Conservation (phyloP, 2,113 vertebrate genomes). For the Menidia beryllina region DNA sequence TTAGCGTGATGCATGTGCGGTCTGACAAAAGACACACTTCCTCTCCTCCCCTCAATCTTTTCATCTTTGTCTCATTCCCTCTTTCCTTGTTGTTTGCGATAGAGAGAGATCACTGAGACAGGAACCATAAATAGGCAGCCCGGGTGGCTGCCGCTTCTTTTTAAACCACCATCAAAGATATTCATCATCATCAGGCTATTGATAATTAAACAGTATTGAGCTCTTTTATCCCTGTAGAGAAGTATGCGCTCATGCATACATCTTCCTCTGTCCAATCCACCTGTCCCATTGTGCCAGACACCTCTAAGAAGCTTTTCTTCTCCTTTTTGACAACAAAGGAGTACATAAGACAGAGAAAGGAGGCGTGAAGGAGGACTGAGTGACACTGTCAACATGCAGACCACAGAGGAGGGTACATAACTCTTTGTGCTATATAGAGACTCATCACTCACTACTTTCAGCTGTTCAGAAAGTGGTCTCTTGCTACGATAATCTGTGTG, state of each 20-base stretch:
- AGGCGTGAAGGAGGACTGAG: conserved; percentile 26
- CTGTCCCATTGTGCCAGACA: conserved; percentile 70
- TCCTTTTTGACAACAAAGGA: conserved; percentile 47
- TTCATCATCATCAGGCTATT: conserved; percentile 69
- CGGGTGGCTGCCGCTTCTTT: conserved; percentile 57
- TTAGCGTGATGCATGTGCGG: conserved; percentile 44
- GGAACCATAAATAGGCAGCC: conserved; percentile 69
- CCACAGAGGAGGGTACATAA: conserved; percentile 43
- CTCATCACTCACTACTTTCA: conserved; percentile 40
- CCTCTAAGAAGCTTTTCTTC: conserved; percentile 52
- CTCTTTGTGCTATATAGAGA: conserved; percentile 33
- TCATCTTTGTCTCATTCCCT: conserved; percentile 70
- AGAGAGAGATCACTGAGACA: conserved; percentile 67
- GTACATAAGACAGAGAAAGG: conserved; percentile 25
- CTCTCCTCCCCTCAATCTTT: conserved; percentile 68
- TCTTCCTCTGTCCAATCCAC: conserved; percentile 71
- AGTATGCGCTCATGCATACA: conserved; percentile 32
- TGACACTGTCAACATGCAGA: conserved; percentile 32
- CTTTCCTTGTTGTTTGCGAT: conserved; percentile 63
- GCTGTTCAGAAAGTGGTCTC: conserved; percentile 25
- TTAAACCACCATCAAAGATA: conserved; percentile 74
- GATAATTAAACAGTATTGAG: conserved; percentile 80
- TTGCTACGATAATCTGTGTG: background rate
- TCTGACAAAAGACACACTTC: conserved; percentile 67
- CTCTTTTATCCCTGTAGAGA: conserved; percentile 74